These are phyloP conservation scores for Drosophila bifasciata DNA, from an alignment of 1,140 invertebrate genomes.

Conservation along the genomic window DNA sequence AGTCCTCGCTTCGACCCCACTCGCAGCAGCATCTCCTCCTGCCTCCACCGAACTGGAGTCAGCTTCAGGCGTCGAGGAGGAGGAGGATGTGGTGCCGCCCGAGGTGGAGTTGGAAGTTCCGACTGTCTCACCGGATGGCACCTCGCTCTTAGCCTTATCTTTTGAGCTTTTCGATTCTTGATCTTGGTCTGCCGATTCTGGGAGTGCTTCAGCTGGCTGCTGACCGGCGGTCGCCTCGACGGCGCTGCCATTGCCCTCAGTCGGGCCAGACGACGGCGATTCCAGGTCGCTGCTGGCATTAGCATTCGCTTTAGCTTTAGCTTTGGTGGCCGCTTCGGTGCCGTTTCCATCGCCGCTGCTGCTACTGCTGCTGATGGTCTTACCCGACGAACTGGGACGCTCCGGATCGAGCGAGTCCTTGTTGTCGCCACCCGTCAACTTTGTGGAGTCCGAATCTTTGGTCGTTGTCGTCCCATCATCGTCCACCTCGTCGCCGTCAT, in stretches of 20 bases:
- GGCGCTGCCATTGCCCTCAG: conserved; percentile 67
- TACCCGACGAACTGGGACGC: conserved; percentile 84
- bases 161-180: conserved; percentile 23
- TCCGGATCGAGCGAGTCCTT: conserved; percentile 82
- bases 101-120: conserved; percentile 14
- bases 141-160: conserved; percentile 31
- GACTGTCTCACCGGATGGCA: conserved; percentile 27
- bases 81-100: not conserved
- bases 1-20: conserved; percentile 54
- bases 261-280: conserved; percentile 19
- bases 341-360: conserved; percentile 36
- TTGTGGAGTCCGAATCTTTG: conserved; percentile 83
- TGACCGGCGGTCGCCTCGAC: conserved; percentile 52
- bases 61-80: conserved; percentile 16
- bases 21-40: conserved; percentile 13
- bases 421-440: conserved; percentile 71
- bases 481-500: conserved; percentile 83
- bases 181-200: conserved; percentile 65
- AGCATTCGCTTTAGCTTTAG: conserved; percentile 38
- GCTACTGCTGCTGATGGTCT: conserved; percentile 75
- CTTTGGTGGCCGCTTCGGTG: conserved; percentile 45
- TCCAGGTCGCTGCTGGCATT: no score
- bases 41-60: conserved; percentile 32
- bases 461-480: conserved; percentile 82
- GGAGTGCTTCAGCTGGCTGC: conserved; percentile 41